Base-by-base conservation (phyloP, 2,797 vertebrate genomes). In the Enteromius argenteus region DNA sequence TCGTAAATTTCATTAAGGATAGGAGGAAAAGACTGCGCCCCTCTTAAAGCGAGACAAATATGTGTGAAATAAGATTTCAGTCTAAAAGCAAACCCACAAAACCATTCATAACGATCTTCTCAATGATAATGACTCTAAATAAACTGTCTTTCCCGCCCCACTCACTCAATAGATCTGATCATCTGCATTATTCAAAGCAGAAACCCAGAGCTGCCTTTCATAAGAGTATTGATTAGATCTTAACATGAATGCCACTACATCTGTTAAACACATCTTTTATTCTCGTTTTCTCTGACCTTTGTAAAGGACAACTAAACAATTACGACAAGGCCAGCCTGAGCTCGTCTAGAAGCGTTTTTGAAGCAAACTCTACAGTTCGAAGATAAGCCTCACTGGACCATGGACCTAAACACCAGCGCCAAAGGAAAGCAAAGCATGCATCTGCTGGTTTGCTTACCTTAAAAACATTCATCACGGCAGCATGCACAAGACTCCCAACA, bases 161-260 rank as follows among this genome's bases (percentile, higher is more conserved):
- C 46, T 46, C 74, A 78, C 66, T 84, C 74, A 78, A 78, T 21
- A 69, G 9, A 83, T 13, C 74, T 35, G 64, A 84, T 71, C 82
- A 84, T 71, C 74, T 84, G 74, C 66, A 84, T 84, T 84, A 84
- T 84, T 84, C 75, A 84, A 46, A 77, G 51, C 64, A 83, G 64
- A 84, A 84, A 78, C 82, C 74, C 3, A 78, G 82, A 19, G 8
- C 82, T 69, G 66, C 51, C 74, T 78, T 84, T 84, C 82, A 78
- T 37, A 46, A 2, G 4, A 60, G 74, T 78, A 84, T 84, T 78
- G 82, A 84, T 84, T 60, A 67, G 74, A 46, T 58, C 51, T 60
- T 78, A 42, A 84, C 51, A 37, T 5, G 74, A 78, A 78, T 78
- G 75, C 66, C 74, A 27, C 51, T 58, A 67, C 81, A 67, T 76